These are phyloP conservation scores for Apostichopus californicus DNA, from an alignment of 35 echinoderm and acorn worm genomes.

Conservation along the genomic window DNA sequence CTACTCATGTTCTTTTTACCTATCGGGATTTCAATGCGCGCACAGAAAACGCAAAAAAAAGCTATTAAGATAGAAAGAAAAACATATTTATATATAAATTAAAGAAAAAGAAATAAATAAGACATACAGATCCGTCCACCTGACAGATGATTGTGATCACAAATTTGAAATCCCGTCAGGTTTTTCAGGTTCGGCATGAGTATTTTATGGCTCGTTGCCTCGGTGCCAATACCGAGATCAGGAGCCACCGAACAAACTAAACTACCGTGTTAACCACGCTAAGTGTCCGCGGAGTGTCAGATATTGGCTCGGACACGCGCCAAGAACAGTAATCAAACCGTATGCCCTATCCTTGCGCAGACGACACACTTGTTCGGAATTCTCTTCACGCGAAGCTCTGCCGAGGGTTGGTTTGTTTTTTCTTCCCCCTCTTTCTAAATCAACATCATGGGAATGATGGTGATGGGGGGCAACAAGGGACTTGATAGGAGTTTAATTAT, in stretches of 20 bases:
- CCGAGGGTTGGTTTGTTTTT: background rate
- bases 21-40: conserved; percentile 3
- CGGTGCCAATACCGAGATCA: conserved; percentile 25
- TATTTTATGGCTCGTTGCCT: conserved; percentile 47
- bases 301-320: conserved; percentile 42
- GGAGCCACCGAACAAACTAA: conserved; percentile 25
- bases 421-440: background rate
- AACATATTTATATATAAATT: conserved; percentile 44
- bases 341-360: background rate
- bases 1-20: no score
- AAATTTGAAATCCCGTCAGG: conserved; percentile 17
- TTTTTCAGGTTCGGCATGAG: conserved; percentile 11
- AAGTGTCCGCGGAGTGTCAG: conserved; percentile 48
- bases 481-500: conserved; percentile 49
- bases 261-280: conserved; percentile 46
- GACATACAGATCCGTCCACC: conserved; percentile 33
- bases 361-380: background rate
- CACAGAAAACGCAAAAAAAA: background rate
- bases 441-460: background rate
- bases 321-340: conserved; percentile 8
- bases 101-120: background rate
- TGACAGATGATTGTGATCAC: conserved; percentile 39
- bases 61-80: background rate
- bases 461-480: background rate
- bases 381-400: background rate